A percentile compares a stretch with the other conserved stretches of the same genome.
Conservation (phyloP, 2,797 vertebrate genomes). For the Mormyrus hasselquistii region DNA sequence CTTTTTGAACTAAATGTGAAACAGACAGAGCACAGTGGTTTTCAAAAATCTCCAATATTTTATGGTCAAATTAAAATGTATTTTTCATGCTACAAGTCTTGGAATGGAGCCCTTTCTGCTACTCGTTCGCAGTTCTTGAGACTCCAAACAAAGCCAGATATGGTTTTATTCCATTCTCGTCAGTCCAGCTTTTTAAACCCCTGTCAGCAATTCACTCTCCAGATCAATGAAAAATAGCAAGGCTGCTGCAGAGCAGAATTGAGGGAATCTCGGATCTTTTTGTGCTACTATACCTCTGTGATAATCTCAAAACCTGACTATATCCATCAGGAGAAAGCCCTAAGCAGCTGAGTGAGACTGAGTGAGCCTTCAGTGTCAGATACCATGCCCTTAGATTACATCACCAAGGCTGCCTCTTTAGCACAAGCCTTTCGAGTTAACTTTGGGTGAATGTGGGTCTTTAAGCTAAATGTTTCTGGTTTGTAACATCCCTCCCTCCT, state of each 20-base stretch:
- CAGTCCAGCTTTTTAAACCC: slow-evolving; percentile 34
- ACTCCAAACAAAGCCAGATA: slow-evolving; percentile 17
- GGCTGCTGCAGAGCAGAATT: neutral
- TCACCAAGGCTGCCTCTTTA: neutral
- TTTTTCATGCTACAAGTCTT: neutral
- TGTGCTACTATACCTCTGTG: neutral
- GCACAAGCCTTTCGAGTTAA: neutral
- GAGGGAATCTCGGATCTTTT: neutral
- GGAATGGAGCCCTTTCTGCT: neutral
- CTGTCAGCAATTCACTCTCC: neutral
- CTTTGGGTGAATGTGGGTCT: neutral
- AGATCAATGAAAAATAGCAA: neutral
- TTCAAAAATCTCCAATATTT: neutral
- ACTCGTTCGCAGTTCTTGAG: slow-evolving; percentile 22
- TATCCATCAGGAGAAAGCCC: neutral
- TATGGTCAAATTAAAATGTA: neutral
- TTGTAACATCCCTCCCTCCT: neutral
- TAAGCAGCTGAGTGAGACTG: neutral
- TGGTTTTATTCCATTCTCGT: neutral
- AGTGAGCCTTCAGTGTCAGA: neutral
- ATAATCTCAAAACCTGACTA: neutral
- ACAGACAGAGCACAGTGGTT: neutral
- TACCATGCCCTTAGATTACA: neutral
- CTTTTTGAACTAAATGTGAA: neutral
- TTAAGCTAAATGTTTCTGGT: neutral